phyloP scores from a whole-genome alignment of 2,113 vertebrate genomes.

The Athene cunicularia region DNA sequence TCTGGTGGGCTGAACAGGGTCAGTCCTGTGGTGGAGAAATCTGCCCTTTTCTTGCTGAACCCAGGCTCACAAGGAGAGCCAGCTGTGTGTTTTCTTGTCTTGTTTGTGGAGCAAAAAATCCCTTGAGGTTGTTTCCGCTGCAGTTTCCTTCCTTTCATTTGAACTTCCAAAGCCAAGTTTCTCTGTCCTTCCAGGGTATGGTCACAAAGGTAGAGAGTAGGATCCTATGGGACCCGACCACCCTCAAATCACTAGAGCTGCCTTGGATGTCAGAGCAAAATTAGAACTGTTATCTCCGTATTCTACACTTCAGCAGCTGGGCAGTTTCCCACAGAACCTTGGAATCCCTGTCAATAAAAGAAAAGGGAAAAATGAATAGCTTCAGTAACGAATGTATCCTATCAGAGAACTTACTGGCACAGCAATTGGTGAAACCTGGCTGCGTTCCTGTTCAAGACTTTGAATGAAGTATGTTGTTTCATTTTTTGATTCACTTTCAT shows the following conservation, averaged over 20 bases:
- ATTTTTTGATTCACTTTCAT: not conserved
- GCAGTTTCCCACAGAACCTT: not conserved
- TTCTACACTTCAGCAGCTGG: not conserved
- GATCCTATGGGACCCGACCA: accelerated
- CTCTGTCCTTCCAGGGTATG: not conserved
- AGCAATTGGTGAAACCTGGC: not conserved
- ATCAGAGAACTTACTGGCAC: not conserved
- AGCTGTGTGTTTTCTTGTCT: not conserved
- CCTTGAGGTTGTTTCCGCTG: not conserved
- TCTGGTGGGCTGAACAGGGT: not conserved
- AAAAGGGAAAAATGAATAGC: not conserved
- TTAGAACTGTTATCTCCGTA: not conserved
- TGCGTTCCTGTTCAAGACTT: not conserved
- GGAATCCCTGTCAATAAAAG: not conserved
- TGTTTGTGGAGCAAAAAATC: not conserved
- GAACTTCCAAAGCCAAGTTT: not conserved
- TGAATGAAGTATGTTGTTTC: not conserved
- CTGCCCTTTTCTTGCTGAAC: not conserved
- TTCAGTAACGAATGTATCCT: not conserved
- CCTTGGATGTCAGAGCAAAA: not conserved
- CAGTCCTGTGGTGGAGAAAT: not conserved
- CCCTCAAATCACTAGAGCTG: not conserved
- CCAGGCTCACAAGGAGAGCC: accelerated
- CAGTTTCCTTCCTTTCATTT: not conserved
- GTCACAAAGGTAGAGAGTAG: not conserved